Conservation (phyloP, 2,113 vertebrate genomes). For the Microtus oregoni region DNA sequence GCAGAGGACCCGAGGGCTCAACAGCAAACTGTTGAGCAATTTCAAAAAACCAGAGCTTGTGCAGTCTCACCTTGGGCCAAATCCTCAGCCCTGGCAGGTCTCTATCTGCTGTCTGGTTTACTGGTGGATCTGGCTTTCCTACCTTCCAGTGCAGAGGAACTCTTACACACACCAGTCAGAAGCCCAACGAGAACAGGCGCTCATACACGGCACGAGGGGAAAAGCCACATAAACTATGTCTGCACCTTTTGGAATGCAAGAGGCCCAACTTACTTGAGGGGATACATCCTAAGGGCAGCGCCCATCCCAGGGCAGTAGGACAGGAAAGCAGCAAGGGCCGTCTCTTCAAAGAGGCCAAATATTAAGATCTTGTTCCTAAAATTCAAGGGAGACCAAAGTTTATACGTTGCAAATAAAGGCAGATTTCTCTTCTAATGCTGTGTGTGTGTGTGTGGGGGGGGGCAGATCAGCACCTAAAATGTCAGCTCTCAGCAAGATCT, state of each 20-base stretch:
- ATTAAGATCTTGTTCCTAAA: slow-evolving; percentile 91
- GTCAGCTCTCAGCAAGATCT: too few relatives aligned
- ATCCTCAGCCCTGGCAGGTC: not conserved
- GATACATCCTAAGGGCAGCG: slow-evolving; percentile 91
- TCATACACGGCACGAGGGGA: rapidly evolving
- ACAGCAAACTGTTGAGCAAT: rapidly evolving
- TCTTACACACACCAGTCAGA: too few relatives aligned
- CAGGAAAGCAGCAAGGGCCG: slow-evolving; percentile 90
- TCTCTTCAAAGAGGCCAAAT: slow-evolving; percentile 92
- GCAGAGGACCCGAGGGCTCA: too few relatives aligned
- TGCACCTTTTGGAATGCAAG: not conserved
- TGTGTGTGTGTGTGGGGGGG: not conserved
- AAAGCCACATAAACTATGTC: too few relatives aligned
- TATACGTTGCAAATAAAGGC: not conserved
- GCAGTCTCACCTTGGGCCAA: not conserved
- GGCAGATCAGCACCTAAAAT: not conserved
- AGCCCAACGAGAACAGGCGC: not conserved
- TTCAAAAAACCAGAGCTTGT: not conserved
- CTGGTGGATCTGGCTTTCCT: not conserved
- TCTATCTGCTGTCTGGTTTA: not conserved
- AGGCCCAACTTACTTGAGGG: slow-evolving; percentile 88
- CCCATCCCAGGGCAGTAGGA: slow-evolving; percentile 93
- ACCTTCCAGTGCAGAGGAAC: not conserved
- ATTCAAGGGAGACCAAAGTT: not conserved
- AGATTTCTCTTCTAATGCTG: not conserved